Evolutionary conservation across 2,797 vertebrate species (phyloP).

Genomic region (Melopsittacus undulatus): DNA sequence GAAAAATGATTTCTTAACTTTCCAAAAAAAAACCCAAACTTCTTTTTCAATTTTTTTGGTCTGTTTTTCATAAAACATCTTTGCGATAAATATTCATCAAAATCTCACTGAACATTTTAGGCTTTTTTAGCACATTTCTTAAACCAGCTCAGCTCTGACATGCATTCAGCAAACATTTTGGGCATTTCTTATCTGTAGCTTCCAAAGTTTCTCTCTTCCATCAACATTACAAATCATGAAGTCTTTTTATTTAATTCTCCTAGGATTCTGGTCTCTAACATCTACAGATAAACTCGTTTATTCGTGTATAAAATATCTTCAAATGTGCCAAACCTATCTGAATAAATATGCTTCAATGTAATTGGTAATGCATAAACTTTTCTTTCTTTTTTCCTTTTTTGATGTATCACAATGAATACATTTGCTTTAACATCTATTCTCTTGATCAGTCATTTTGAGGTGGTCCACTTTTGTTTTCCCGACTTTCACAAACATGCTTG

Average conservation of each 20-base stretch:
- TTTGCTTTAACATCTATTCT: slow-evolving; percentile 75
- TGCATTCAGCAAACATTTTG: neutral
- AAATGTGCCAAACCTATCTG: neutral
- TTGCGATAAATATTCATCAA: neutral
- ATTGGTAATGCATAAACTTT: slow-evolving; percentile 15
- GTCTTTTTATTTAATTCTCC: neutral
- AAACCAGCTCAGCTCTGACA: neutral
- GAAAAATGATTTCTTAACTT: neutral
- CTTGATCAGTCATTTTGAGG: slow-evolving; percentile 76
- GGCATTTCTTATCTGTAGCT: neutral
- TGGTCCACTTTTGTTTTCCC: slow-evolving; percentile 80
- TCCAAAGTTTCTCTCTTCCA: neutral
- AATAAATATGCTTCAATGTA: neutral
- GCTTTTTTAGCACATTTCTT: neutral
- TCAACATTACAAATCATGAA: neutral
- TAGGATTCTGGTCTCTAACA: neutral
- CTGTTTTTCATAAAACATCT: neutral
- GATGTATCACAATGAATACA: slow-evolving; percentile 76
- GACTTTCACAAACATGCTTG: slow-evolving; percentile 79
- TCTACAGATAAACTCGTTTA: neutral
- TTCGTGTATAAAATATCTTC: slow-evolving; percentile 12
- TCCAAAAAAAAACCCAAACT: neutral
- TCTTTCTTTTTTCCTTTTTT: neutral
- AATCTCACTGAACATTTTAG: neutral
- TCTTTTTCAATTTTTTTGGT: neutral